These are phyloP conservation scores for Protobothrops mucrosquamatus DNA, from an alignment of 2,113 vertebrate species.

Conservation along the genomic window DNA sequence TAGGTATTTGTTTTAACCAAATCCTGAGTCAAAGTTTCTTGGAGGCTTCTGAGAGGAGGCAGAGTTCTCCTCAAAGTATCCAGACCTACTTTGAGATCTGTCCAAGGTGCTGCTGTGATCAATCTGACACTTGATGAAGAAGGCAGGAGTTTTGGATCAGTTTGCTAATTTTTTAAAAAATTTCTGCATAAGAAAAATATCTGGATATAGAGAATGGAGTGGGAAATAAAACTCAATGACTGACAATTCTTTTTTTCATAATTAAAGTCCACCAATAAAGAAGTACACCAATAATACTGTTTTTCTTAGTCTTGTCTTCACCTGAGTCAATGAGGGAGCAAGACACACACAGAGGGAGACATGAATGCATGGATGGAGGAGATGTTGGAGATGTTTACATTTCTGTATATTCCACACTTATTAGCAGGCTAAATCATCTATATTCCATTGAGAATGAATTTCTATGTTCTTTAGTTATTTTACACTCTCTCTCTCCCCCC, in stretches of 20 bases:
- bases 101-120: background rate
- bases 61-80: background rate
- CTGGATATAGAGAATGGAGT: background rate
- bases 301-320: too few species aligned
- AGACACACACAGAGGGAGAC: too few species aligned
- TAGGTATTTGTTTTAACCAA: background rate
- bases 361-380: background rate
- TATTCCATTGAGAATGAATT: background rate
- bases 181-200: background rate
- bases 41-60: background rate
- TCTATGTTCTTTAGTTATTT: background rate
- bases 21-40: background rate
- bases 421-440: background rate
- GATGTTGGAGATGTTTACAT: background rate
- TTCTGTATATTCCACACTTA: background rate
- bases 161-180: background rate
- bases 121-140: background rate
- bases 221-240: background rate
- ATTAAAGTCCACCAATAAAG: background rate
- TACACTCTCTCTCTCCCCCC: background rate
- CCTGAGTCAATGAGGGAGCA: too few species aligned
- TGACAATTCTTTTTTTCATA: background rate
- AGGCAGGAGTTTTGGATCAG: background rate
- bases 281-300: background rate
- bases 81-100: background rate